Conservation (phyloP, 2,113 vertebrate genomes). For the Chlorodrepanis virens region DNA sequence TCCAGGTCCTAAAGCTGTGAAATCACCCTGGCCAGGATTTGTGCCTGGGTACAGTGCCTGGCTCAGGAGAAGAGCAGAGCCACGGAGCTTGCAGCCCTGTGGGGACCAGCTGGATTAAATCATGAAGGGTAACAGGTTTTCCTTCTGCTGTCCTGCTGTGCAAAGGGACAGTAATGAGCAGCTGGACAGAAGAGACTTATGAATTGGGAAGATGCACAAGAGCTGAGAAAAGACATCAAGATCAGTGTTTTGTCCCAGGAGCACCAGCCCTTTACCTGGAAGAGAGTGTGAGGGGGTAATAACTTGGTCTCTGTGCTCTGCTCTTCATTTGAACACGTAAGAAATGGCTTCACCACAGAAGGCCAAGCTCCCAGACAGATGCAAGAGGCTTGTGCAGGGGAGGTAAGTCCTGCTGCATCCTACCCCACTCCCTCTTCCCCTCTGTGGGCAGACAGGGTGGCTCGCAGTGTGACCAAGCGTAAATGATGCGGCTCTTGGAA, state of each 20-base stretch:
- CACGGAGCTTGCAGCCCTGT: not conserved
- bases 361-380: not conserved
- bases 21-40: not conserved
- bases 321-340: not conserved
- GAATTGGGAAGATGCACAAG: not conserved
- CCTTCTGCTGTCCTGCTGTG: not conserved
- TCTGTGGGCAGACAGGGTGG: constrained; percentile 55
- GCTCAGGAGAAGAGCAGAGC: not conserved
- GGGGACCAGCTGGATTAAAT: not conserved
- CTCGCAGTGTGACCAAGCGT: constrained; percentile 36
- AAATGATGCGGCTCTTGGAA: constrained; percentile 24
- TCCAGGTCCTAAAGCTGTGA: not conserved
- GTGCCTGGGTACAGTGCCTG: not conserved
- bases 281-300: not conserved
- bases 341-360: not conserved
- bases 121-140: not conserved
- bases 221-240: not conserved
- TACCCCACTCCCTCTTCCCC: constrained; percentile 18
- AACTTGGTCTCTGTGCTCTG: not conserved
- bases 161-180: not conserved
- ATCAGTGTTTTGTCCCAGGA: not conserved
- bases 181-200: not conserved
- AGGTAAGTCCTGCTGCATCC: constrained; percentile 39
- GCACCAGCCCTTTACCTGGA: not conserved
- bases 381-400: constrained; percentile 7